These are phyloP conservation scores for Taeniopygia guttata DNA, from an alignment of 2,797 vertebrate species.

Conservation along the genomic window DNA sequence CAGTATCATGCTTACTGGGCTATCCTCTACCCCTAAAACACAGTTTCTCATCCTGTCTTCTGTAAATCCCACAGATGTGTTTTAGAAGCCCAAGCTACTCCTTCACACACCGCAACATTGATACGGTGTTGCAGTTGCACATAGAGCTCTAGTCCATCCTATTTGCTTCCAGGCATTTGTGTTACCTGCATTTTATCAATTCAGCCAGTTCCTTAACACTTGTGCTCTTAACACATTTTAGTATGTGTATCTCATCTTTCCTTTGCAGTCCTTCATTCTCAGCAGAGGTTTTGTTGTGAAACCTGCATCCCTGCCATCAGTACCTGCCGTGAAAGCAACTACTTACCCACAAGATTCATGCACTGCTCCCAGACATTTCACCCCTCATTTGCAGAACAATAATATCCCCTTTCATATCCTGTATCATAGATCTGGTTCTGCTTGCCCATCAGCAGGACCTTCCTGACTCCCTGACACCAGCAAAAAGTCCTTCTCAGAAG, in stretches of 20 bases:
- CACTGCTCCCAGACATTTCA: neutral
- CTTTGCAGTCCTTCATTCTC: neutral
- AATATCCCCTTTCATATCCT: neutral
- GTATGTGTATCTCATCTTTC: no score
- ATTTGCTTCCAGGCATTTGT: neutral
- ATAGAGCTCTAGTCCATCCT: rapidly evolving
- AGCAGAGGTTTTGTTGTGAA: neutral
- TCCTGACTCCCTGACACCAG: neutral
- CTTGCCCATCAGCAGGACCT: neutral
- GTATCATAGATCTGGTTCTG: neutral
- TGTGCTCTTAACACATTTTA: neutral
- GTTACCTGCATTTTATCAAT: rapidly evolving
- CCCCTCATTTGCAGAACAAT: neutral
- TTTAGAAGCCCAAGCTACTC: rapidly evolving
- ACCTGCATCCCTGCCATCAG: neutral
- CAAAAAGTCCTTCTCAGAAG: neutral
- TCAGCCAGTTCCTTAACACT: neutral
- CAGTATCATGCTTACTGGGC: neutral
- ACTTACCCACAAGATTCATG: neutral
- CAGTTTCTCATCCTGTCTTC: neutral
- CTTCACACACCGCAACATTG: neutral
- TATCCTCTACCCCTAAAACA: neutral
- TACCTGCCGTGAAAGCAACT: neutral
- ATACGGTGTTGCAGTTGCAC: neutral
- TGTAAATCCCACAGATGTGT: neutral